Percentiles rank a stretch among this genome's conserved stretches.
These are phyloP conservation scores for Aselliscus stoliczkanus DNA, from an alignment of 2,797 vertebrate species.

Conservation along the genomic window DNA sequence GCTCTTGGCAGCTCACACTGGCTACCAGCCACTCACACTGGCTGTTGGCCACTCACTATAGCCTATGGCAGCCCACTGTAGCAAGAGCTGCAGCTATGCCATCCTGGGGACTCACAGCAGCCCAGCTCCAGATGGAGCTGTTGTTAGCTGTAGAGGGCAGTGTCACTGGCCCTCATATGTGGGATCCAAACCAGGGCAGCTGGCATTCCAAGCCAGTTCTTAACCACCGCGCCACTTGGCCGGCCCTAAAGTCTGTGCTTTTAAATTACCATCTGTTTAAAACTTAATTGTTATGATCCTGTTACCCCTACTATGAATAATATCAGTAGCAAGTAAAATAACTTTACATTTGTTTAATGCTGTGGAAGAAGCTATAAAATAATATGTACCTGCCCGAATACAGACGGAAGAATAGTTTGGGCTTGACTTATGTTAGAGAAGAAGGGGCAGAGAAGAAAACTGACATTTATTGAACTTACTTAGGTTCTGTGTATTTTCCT, in stretches of 20 bases:
- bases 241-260: neutral
- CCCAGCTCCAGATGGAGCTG: no score
- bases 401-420: neutral
- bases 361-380: neutral
- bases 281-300: neutral
- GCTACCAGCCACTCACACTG: no score
- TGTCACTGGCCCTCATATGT: no score
- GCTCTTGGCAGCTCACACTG: no score
- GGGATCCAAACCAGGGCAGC: no score
- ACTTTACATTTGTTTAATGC: neutral
- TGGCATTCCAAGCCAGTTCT: no score
- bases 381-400: neutral
- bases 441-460: neutral
- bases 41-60: no score
- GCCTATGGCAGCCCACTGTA: no score
- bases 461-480: neutral
- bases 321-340: constrained; percentile 8
- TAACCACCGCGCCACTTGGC: no score
- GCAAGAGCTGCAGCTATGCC: no score
- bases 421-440: neutral
- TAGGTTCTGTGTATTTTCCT: neutral
- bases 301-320: neutral
- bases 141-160: no score
- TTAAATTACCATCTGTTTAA: neutral
- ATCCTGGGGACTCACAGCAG: no score